Evolutionary conservation across 1,140 invertebrate genomes (phyloP).

Genomic region (Chrysomallon squamiferum): DNA sequence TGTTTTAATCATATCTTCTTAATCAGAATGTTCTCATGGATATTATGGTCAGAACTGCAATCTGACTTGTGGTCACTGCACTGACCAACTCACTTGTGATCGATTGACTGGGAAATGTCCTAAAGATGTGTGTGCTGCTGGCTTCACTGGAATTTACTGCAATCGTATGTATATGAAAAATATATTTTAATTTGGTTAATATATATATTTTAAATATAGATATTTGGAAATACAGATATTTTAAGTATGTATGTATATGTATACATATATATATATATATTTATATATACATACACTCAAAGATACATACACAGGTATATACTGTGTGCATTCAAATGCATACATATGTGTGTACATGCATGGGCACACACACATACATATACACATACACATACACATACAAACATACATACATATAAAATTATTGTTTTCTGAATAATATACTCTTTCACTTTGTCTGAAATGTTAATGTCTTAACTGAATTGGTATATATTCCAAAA

Average conservation of each 20-base stretch:
- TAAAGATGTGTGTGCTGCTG: neutral
- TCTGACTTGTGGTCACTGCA: neutral
- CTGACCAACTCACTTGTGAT: neutral
- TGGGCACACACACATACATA: no score
- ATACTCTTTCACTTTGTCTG: no score
- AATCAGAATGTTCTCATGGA: conserved; percentile 1
- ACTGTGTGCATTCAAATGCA: neutral
- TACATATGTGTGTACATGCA: no score
- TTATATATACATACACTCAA: neutral
- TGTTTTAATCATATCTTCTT: neutral
- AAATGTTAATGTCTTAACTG: no score
- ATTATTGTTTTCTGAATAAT: no score
- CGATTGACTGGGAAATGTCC: neutral
- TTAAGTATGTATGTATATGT: no score
- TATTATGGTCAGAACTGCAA: conserved; percentile 1
- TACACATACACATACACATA: no score
- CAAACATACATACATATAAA: no score
- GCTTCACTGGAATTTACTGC: neutral
- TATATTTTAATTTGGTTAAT: neutral
- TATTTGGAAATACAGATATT: neutral
- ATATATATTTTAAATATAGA: neutral
- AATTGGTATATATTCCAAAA: no score
- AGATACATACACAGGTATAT: neutral
- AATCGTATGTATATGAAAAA: neutral
- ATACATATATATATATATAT: no score